Percentiles rank a stretch among this genome's conserved stretches.
Evolutionary conservation across 2,888 invertebrate genomes (phyloP).

Genomic region (Dryomyza anilis): DNA sequence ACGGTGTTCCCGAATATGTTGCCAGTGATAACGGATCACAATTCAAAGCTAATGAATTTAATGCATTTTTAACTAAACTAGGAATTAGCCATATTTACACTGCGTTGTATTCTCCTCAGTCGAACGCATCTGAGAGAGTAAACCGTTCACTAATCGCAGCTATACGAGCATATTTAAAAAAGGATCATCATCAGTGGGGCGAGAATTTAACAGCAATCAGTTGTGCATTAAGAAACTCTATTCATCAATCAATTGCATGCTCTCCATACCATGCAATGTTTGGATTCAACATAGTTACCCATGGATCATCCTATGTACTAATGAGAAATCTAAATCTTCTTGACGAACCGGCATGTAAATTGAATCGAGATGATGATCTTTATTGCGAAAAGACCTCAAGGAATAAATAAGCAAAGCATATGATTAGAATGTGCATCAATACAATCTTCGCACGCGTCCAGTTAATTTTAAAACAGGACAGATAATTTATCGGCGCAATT

Average conservation of each 20-base stretch:
- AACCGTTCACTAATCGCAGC: conserved; percentile 47
- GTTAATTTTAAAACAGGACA: conserved; percentile 12
- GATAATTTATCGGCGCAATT: conserved; percentile 22
- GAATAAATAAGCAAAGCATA: conserved; percentile 13
- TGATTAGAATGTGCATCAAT: conserved; percentile 10
- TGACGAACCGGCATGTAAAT: too few relatives aligned
- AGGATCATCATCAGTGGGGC: conserved; percentile 30
- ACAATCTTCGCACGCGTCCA: conserved; percentile 20
- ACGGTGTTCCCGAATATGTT: too few relatives aligned
- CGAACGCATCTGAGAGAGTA: conserved; percentile 47
- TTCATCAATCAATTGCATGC: conserved; percentile 24
- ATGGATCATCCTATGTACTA: conserved; percentile 16
- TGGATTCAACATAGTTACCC: conserved; percentile 26
- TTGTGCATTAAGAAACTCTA: conserved; percentile 23
- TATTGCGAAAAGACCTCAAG: background rate
- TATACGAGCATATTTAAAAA: conserved; percentile 34
- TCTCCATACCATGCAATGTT: conserved; percentile 28
- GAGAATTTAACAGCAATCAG: conserved; percentile 23
- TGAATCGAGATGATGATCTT: too few relatives aligned
- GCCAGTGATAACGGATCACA: background rate
- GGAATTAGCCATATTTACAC: conserved; percentile 34
- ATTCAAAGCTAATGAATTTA: too few relatives aligned
- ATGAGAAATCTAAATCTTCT: conserved; percentile 6
- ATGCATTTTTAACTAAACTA: too few relatives aligned
- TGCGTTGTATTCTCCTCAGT: conserved; percentile 47